Base-by-base conservation (phyloP, 2,113 vertebrate genomes). In the Urocitellus parryii region DNA sequence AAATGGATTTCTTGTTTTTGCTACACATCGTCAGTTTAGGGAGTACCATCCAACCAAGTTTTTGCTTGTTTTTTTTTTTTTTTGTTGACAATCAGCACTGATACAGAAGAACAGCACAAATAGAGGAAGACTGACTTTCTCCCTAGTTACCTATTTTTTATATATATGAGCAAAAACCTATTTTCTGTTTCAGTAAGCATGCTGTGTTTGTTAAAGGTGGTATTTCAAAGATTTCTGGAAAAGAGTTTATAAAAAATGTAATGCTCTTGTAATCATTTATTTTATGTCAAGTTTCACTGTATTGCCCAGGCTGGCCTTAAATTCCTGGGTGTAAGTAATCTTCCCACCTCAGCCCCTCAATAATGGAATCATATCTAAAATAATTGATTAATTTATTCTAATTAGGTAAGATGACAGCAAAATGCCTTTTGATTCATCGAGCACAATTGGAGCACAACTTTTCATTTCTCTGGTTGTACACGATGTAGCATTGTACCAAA, bases 161-260 rank as follows among this genome's bases (percentile, higher is more conserved):
- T 56, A 4, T 87, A 6, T 87, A 74, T 95, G 78, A 76, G 37
- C 63, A 79, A 81, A 90, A 91, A 88, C 14, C 61, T 83, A 70
- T 97, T 97, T 96, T 91, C 51, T 86, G 29, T 86, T 94, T 94
- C 84, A 72, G 37, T 97, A 93, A 95, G 91, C 48, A 94, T 88
- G 39, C 34, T 96, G 24, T 94, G 45, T 88, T 80, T 89, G 78
- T 93, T 92, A 94, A 80, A 87, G 88, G 53, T 95, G 78, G 67
- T 92, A 58, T 87, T 85, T 88, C 85, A 76, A 88, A 85, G 61
- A n/a, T 32, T 94, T 81, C n/a, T 93, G 68, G 10, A 73, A 86
- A 56, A 79, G 68, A 90, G 56, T 53, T 79, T 91, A 74, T 56
- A 83, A 90, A 86, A 48, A 20, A 34, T 65, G 37, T 27, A 17